Percentiles rank a stretch among this genome's conserved stretches.
phyloP scores from a whole-genome alignment of 2,888 invertebrate species.

The Alloscopus bannaensis region DNA sequence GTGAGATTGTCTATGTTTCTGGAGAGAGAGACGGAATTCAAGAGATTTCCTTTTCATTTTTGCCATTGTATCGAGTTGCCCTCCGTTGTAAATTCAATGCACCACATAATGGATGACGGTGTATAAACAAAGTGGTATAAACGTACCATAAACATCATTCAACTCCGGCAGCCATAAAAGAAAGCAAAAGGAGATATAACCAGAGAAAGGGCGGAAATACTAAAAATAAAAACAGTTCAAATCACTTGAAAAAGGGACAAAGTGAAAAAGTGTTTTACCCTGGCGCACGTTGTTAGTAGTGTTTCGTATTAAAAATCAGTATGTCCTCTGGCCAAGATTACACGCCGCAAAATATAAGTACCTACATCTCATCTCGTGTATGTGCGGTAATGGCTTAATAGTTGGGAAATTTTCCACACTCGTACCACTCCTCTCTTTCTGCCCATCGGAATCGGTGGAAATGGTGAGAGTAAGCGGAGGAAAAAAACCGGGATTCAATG shows the following conservation, averaged over 20 bases:
- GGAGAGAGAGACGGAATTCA: not conserved
- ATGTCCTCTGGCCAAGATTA: too few relatives aligned
- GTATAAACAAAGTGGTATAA: too few relatives aligned
- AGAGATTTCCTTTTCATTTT: constrained; percentile 2
- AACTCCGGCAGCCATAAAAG: not conserved
- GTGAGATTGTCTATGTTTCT: too few relatives aligned
- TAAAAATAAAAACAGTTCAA: constrained; percentile 12
- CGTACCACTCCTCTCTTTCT: too few relatives aligned
- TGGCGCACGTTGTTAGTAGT: too few relatives aligned
- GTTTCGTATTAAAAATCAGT: constrained; percentile 5
- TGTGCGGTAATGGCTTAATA: too few relatives aligned
- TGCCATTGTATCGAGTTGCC: not conserved
- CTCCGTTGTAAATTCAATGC: constrained; percentile 26
- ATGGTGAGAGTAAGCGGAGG: constrained; percentile 16
- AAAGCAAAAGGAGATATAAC: not conserved
- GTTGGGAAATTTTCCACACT: too few relatives aligned
- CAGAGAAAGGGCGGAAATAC: not conserved
- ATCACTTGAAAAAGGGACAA: constrained; percentile 36
- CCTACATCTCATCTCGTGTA: too few relatives aligned
- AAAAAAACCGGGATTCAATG: too few relatives aligned
- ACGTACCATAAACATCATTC: not conserved
- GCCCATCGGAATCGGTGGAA: constrained; percentile 3
- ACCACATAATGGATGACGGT: too few relatives aligned
- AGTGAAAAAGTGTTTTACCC: too few relatives aligned
- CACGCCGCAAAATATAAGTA: too few relatives aligned